These are phyloP conservation scores for Uloborus diversus DNA, from an alignment of 1,140 invertebrate species.

Conservation along the genomic window DNA sequence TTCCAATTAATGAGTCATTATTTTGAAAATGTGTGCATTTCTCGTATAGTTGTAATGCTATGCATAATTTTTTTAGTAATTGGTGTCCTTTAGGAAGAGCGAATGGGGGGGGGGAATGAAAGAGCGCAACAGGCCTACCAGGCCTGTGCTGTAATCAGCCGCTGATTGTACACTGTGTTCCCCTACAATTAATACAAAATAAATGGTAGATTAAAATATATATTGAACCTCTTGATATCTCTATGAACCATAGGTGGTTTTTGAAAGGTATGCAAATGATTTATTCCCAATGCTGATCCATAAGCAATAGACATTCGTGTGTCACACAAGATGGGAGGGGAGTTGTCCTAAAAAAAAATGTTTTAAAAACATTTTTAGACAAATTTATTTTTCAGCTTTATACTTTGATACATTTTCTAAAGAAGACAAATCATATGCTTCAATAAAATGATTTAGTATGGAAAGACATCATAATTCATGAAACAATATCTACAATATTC, in stretches of 20 bases:
- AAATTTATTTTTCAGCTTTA: background rate
- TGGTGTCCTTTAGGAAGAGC: no score
- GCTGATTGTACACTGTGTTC: no score
- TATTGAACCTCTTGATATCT: conserved; percentile 73
- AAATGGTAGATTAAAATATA: background rate
- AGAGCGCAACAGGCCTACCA: no score
- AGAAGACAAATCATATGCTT: background rate
- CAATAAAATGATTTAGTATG: background rate
- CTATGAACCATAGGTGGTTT: conserved; percentile 89
- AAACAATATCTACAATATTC: background rate
- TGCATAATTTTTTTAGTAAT: no score
- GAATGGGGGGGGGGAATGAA: no score
- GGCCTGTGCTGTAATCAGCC: no score
- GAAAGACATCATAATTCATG: no score
- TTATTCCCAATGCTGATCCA: conserved; percentile 87
- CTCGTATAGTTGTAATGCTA: no score
- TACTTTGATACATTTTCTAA: background rate
- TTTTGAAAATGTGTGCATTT: no score
- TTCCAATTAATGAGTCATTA: no score
- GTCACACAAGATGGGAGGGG: conserved; percentile 76
- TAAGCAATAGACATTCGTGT: conserved; percentile 81
- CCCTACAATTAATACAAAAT: no score
- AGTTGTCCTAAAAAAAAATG: conserved; percentile 65
- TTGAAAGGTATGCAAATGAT: conserved; percentile 85
- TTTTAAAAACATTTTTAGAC: conserved; percentile 11